phyloP scores from a whole-genome alignment of 2,888 invertebrate species.

The Prosopocoilus inquinatus region DNA sequence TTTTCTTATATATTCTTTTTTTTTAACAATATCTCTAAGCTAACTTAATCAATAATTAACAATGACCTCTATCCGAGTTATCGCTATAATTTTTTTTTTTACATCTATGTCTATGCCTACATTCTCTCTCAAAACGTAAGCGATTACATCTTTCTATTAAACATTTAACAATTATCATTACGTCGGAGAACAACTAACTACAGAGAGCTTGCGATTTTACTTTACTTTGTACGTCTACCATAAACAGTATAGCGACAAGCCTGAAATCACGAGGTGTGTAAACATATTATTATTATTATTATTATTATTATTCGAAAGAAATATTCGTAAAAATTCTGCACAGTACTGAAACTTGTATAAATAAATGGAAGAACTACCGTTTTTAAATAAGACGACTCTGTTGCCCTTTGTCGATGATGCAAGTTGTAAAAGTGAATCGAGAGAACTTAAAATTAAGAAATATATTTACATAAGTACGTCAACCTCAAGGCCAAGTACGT shows the following conservation, averaged over 20 bases:
- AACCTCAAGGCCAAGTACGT: conserved; percentile 13
- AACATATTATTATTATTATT: too few species aligned
- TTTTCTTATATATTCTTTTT: conserved; percentile 32
- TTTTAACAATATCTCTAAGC: conserved; percentile 39
- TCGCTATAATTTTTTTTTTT: conserved; percentile 11
- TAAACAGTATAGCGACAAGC: conserved; percentile 38
- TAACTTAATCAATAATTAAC: conserved; percentile 49
- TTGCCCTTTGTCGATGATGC: conserved; percentile 9
- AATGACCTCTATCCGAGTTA: conserved; percentile 43
- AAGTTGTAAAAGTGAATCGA: neutral
- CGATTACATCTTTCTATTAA: conserved; percentile 33
- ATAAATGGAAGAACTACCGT: conserved; percentile 37
- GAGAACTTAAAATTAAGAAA: conserved; percentile 1
- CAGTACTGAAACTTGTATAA: conserved; percentile 14
- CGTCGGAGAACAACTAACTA: conserved; percentile 30
- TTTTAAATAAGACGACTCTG: conserved; percentile 21
- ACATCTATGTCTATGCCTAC: conserved; percentile 35
- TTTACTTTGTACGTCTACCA: conserved; percentile 27
- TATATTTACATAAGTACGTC: conserved; percentile 23
- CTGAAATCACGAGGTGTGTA: conserved; percentile 35
- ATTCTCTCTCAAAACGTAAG: conserved; percentile 32
- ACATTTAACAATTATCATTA: conserved; percentile 37
- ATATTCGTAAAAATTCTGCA: neutral
- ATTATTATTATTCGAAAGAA: neutral
- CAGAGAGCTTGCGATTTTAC: conserved; percentile 30